These are phyloP conservation scores for Pseudoatta argentina DNA, from an alignment of 1,140 invertebrate species.

Conservation along the genomic window DNA sequence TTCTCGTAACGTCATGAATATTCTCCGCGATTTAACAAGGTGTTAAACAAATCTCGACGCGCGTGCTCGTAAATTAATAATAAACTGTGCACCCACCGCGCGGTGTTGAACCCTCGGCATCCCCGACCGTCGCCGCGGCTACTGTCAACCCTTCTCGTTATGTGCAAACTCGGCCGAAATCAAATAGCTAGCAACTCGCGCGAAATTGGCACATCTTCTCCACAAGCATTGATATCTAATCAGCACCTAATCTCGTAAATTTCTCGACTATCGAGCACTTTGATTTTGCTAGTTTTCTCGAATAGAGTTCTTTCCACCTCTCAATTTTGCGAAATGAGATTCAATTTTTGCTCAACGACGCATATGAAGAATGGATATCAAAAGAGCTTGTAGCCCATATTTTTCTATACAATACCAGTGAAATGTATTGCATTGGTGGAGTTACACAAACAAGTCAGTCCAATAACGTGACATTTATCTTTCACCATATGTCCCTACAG, in stretches of 20 bases:
- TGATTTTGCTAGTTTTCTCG: neutral
- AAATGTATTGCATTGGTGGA: neutral
- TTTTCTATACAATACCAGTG: neutral
- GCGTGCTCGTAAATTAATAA: slow-evolving; percentile 71
- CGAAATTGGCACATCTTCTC: neutral
- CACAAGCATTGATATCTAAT: neutral
- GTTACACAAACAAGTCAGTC: slow-evolving; percentile 27
- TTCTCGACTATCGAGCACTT: neutral
- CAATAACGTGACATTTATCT: slow-evolving; percentile 52
- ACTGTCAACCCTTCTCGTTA: slow-evolving; percentile 44
- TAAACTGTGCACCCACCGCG: slow-evolving; percentile 29
- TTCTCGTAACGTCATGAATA: slow-evolving; percentile 68
- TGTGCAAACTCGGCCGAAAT: slow-evolving; percentile 14
- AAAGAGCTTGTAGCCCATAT: neutral
- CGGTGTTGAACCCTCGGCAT: slow-evolving; percentile 6
- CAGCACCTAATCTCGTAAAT: neutral
- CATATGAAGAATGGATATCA: slow-evolving; percentile 13
- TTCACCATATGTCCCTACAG: slow-evolving; percentile 20
- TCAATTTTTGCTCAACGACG: slow-evolving; percentile 3
- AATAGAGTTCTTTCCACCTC: neutral
- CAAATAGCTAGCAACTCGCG: slow-evolving; percentile 8
- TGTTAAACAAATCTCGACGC: slow-evolving; percentile 63
- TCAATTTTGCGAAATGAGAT: slow-evolving; percentile 1
- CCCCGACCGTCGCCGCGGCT: neutral
- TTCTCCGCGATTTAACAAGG: slow-evolving; percentile 60